A percentile compares a stretch with the other conserved stretches of the same genome.
Evolutionary conservation across 2,797 vertebrate species (phyloP).

Genomic region (Esox masquinongy): DNA sequence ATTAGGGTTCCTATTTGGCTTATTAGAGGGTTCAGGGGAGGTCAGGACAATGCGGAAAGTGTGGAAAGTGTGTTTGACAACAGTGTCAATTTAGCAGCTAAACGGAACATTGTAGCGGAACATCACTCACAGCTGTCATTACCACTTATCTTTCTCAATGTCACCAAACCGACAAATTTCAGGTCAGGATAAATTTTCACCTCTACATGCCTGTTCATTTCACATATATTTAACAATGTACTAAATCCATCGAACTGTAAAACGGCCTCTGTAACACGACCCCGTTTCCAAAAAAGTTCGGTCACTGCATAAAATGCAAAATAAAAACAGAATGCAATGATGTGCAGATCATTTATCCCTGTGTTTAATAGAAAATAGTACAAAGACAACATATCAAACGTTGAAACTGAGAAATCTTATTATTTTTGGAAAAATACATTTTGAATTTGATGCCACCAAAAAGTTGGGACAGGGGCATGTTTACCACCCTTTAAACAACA

Average conservation of each 20-base stretch:
- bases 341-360: no score
- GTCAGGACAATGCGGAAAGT: conserved; percentile 75
- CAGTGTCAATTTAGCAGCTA: conserved; percentile 86
- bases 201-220: conserved; percentile 61
- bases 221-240: conserved; percentile 45
- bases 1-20: conserved; percentile 94
- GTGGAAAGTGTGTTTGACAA: conserved; percentile 80
- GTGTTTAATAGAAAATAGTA: no score
- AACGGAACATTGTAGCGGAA: conserved; percentile 78
- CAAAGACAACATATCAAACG: no score
- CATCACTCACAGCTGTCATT: conserved; percentile 93
- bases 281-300: background rate
- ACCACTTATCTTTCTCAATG: conserved; percentile 90
- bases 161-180: conserved; percentile 79
- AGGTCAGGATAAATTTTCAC: conserved; percentile 67
- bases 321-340: no score
- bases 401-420: no score
- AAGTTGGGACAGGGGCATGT: no score
- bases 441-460: no score
- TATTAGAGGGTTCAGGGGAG: conserved; percentile 91
- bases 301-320: no score
- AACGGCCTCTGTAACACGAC: conserved; percentile 42
- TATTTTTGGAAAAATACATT: no score
- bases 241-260: conserved; percentile 45
- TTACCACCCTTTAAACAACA: no score